These are phyloP conservation scores for Prionailurus bengalensis DNA, from an alignment of 2,113 vertebrate genomes.

Conservation along the genomic window DNA sequence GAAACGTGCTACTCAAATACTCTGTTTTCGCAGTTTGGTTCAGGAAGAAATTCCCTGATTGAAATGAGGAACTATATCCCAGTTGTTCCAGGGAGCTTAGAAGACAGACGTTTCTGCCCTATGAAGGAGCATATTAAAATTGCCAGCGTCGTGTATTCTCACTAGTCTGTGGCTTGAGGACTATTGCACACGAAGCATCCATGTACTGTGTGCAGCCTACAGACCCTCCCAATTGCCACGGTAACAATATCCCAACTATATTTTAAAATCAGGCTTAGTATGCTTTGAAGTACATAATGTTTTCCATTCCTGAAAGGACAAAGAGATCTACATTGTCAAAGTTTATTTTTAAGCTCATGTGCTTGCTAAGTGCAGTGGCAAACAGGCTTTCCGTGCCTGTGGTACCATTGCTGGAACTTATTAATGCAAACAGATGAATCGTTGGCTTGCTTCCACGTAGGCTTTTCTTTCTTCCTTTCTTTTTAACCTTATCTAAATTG, in stretches of 20 bases:
- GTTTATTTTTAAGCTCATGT: slow-evolving; percentile 81
- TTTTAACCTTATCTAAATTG: slow-evolving; percentile 67
- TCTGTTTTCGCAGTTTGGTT: slow-evolving; percentile 66
- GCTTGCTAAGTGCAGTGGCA: slow-evolving; percentile 78
- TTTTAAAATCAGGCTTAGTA: slow-evolving; percentile 79
- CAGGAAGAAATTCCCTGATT: slow-evolving; percentile 58
- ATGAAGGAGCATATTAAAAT: slow-evolving; percentile 71
- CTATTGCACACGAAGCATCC: slow-evolving; percentile 56
- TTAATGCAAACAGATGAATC: slow-evolving; percentile 78
- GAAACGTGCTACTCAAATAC: slow-evolving; percentile 52
- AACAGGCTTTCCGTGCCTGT: slow-evolving; percentile 68
- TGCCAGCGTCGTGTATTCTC: slow-evolving; percentile 57
- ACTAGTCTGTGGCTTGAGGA: slow-evolving; percentile 22
- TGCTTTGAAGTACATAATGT: slow-evolving; percentile 82
- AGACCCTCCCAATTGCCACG: slow-evolving; percentile 65
- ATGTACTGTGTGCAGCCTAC: background rate
- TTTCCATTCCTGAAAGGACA: slow-evolving; percentile 82
- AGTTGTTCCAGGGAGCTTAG: slow-evolving; percentile 65
- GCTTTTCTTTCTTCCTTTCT: slow-evolving; percentile 53
- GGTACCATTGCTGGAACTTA: slow-evolving; percentile 70
- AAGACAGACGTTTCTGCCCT: slow-evolving; percentile 63
- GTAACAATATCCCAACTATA: slow-evolving; percentile 71
- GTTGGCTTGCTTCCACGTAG: slow-evolving; percentile 55
- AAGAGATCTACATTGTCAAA: slow-evolving; percentile 75
- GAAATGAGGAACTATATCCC: slow-evolving; percentile 63